Base-by-base conservation (phyloP, 2,113 vertebrate species). In the Ceuthmochares aereus region DNA sequence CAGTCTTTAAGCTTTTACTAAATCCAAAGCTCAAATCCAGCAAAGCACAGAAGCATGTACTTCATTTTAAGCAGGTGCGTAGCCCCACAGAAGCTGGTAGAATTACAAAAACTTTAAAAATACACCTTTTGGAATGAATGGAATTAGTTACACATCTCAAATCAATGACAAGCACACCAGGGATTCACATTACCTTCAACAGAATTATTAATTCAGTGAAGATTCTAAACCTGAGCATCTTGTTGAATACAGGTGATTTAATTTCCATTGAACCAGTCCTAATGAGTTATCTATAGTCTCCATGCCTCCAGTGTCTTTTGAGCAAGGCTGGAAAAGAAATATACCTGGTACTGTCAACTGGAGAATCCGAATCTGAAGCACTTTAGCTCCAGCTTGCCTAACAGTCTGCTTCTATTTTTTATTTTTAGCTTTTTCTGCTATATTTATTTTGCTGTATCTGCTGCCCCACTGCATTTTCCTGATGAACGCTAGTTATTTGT, bases 1-100 rank as follows among this genome's bases (percentile, higher is more conserved):
- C 93, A 91, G 82, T 90, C 88, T 92, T 95, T 96, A 96, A 88
- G 93, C 72, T 93, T 93, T 94, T 93, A 78, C 83, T 95, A 92
- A 96, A 96, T 81, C 75, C 64, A 84, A 72, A 95, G 47, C 88
- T 86, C 72, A 92, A 84, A 94, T 84, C 68, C 80, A 76, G 47
- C 56, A 94, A 96, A 92, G 56, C 68, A 75, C 52, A 81, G 79
- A 87, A 75, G 43, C 60, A 56, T 84, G 83, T 88, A 27, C 54
- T 89, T 90, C 72, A 84, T 93, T 91, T 96, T 93, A 92, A 93
- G 85, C 68, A 95, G 68, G 52, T 81, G 34, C 18, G 1, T 68
- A 88, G 83, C 84, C 34, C 49, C 60, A 72, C 4, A 7, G 83
- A 93, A 93, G 32, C 69, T 32, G 56, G 19, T 36, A 90, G 68